Percentiles rank a stretch among this genome's conserved stretches.
Evolutionary conservation across 2,888 invertebrate species (phyloP).

Genomic region (Chirona hameri): DNA sequence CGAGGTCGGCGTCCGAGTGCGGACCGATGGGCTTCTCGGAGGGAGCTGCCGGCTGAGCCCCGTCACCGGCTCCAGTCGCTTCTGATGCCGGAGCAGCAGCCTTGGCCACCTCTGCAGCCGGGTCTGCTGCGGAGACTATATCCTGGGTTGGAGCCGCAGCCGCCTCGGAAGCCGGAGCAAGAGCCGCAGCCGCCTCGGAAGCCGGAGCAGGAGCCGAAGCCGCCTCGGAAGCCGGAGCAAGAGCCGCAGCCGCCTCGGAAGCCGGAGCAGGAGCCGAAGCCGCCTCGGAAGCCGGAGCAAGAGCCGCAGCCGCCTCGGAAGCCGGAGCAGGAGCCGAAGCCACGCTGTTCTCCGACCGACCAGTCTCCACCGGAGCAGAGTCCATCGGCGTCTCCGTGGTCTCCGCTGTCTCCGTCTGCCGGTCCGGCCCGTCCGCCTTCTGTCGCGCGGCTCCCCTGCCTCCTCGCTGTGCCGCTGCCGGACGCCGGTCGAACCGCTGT

Average conservation of each 20-base stretch:
- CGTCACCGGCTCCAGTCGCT: conserved; percentile 48
- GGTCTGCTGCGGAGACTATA: background rate
- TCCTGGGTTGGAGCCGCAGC: background rate
- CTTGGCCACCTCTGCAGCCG: conserved; percentile 34
- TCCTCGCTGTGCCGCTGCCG: background rate
- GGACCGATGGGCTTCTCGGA: conserved; percentile 39
- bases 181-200: background rate
- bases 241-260: too few relatives aligned
- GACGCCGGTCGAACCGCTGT: background rate
- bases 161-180: background rate
- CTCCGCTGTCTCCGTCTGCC: background rate
- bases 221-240: background rate
- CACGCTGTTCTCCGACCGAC: background rate
- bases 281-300: too few relatives aligned
- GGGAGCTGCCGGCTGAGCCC: conserved; percentile 34
- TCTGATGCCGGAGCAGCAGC: conserved; percentile 38
- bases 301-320: too few relatives aligned
- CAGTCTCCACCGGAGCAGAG: background rate
- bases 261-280: too few relatives aligned
- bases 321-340: too few relatives aligned
- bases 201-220: background rate
- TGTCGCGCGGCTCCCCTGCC: background rate
- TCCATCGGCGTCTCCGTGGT: background rate
- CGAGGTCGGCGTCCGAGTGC: conserved; percentile 59
- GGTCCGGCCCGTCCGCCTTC: background rate